phyloP scores from a whole-genome alignment of 2,888 invertebrate species.

The Bruchidius siliquastri region DNA sequence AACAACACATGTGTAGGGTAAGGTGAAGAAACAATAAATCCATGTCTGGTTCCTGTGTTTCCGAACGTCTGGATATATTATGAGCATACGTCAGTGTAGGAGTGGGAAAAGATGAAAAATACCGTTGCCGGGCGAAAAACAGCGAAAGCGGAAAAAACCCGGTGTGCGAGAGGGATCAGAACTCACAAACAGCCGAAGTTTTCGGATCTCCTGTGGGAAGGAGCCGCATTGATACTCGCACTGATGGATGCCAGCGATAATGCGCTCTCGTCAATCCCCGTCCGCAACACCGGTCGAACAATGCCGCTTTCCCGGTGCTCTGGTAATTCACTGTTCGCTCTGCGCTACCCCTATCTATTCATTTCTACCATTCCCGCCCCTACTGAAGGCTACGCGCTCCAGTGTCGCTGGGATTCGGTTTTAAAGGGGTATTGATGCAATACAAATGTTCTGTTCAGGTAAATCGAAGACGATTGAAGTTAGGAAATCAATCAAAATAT shows the following conservation, averaged over 20 bases:
- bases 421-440: neutral
- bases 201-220: slow-evolving; percentile 40
- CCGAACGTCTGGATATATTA: neutral
- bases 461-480: too few species aligned
- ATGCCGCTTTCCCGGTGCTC: slow-evolving; percentile 42
- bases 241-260: slow-evolving; percentile 53
- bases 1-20: neutral
- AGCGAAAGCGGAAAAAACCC: slow-evolving; percentile 9
- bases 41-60: neutral
- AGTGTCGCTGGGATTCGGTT: neutral
- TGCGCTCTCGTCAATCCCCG: slow-evolving; percentile 53
- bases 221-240: slow-evolving; percentile 49
- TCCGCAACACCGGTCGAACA: slow-evolving; percentile 54
- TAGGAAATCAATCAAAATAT: too few species aligned
- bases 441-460: too few species aligned
- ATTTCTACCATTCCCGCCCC: slow-evolving; percentile 30
- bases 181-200: slow-evolving; percentile 44
- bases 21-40: slow-evolving; percentile 4
- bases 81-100: neutral
- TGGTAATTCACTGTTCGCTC: slow-evolving; percentile 46
- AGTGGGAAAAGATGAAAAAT: slow-evolving; percentile 7
- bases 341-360: slow-evolving; percentile 47
- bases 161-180: slow-evolving; percentile 38
- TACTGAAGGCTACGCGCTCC: neutral
- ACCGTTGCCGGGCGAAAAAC: slow-evolving; percentile 15